Conservation (phyloP, 2,888 invertebrate species). For the Morpho helenor region DNA sequence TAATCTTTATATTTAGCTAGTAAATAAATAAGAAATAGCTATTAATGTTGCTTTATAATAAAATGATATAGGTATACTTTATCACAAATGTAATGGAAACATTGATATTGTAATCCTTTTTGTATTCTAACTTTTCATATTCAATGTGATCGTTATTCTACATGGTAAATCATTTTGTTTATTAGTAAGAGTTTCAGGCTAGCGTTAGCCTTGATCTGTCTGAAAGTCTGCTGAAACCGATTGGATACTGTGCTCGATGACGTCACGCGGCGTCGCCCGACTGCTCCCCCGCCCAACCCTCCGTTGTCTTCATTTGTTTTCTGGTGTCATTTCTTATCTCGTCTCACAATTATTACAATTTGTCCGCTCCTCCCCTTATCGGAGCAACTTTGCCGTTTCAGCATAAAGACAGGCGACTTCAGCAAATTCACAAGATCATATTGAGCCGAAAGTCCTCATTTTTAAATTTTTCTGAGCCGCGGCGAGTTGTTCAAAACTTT, state of each 20-base stretch:
- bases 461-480: slow-evolving; percentile 53
- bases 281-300: slow-evolving; percentile 35
- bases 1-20: no score
- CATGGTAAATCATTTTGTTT: neutral
- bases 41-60: no score
- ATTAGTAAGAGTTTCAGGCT: neutral
- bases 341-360: slow-evolving; percentile 78
- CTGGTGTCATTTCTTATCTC: slow-evolving; percentile 78
- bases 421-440: slow-evolving; percentile 73
- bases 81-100: slow-evolving; percentile 34
- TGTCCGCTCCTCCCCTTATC: slow-evolving; percentile 78
- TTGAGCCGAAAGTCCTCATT: slow-evolving; percentile 55
- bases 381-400: slow-evolving; percentile 70
- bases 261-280: slow-evolving; percentile 48
- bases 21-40: no score
- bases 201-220: neutral
- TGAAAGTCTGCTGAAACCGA: slow-evolving; percentile 33
- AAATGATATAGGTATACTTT: neutral
- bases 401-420: slow-evolving; percentile 71
- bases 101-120: slow-evolving; percentile 25
- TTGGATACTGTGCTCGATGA: slow-evolving; percentile 43
- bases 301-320: slow-evolving; percentile 76
- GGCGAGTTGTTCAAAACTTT: slow-evolving; percentile 61
- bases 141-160: no score
- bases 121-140: no score